phyloP scores from a whole-genome alignment of 2,888 invertebrate genomes.

The Lasius platythorax region DNA sequence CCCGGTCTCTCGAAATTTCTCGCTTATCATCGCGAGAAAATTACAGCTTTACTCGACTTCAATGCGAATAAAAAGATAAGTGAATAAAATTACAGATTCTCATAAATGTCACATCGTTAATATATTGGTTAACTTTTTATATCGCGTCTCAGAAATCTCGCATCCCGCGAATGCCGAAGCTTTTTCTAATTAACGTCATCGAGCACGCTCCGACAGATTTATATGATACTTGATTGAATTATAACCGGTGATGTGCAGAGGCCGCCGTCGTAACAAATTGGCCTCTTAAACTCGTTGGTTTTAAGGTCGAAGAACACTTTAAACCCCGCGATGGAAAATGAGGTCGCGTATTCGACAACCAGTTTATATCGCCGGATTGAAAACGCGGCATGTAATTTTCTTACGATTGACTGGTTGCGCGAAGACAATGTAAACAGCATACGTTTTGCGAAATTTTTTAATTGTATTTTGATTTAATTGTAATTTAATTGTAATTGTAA shows the following conservation, averaged over 20 bases:
- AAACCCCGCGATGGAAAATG: slow-evolving; percentile 21
- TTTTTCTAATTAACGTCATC: not conserved
- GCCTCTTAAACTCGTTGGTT: slow-evolving; percentile 26
- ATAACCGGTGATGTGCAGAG: slow-evolving; percentile 59
- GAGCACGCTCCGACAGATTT: slow-evolving; percentile 47
- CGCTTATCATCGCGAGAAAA: not conserved
- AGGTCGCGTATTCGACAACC: slow-evolving; percentile 5
- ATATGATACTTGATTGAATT: slow-evolving; percentile 67
- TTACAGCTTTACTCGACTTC: not conserved
- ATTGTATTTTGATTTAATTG: not conserved
- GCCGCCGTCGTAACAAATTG: slow-evolving; percentile 26
- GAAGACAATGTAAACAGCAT: not conserved
- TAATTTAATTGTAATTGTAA: slow-evolving; percentile 1
- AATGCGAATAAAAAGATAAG: not conserved
- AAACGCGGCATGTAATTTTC: slow-evolving; percentile 4
- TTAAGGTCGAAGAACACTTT: slow-evolving; percentile 31
- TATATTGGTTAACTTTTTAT: not conserved
- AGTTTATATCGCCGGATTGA: not conserved
- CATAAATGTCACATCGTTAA: not conserved
- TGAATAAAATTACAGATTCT: not conserved
- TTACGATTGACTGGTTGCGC: not conserved
- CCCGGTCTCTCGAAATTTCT: not conserved
- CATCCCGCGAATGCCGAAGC: not conserved
- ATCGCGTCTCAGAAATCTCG: not conserved
- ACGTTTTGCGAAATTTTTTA: not conserved